These are phyloP conservation scores for Proteles cristata DNA, from an alignment of 2,113 vertebrate species.

Conservation along the genomic window DNA sequence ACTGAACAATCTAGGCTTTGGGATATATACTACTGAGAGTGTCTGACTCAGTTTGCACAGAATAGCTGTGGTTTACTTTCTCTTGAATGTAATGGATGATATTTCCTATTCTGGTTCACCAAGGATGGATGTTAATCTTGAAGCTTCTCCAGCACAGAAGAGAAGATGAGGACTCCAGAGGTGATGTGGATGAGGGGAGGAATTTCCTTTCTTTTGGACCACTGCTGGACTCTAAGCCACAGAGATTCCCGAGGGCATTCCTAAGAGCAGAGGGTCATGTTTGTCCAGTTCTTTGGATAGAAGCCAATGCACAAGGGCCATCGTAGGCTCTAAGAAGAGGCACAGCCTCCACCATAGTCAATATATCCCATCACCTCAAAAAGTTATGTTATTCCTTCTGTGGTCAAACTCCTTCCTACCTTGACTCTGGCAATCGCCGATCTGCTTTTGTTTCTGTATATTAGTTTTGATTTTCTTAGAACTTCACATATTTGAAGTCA, in stretches of 20 bases:
- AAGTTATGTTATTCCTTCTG: background rate
- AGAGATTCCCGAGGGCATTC: background rate
- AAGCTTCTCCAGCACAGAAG: background rate
- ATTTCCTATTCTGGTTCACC: background rate
- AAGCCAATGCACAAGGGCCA: background rate
- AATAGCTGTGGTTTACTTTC: background rate
- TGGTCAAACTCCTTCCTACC: accelerated
- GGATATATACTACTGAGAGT: background rate
- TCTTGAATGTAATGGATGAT: background rate
- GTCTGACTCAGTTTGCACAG: background rate
- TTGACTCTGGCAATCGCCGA: accelerated
- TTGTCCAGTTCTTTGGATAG: background rate
- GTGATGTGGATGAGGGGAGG: accelerated
- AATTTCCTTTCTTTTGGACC: background rate
- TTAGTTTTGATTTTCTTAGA: background rate
- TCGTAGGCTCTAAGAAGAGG: accelerated
- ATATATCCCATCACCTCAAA: accelerated
- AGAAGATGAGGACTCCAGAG: accelerated
- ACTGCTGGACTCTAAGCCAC: no score
- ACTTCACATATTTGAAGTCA: background rate
- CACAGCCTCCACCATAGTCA: accelerated
- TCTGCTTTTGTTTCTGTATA: background rate
- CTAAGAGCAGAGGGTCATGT: background rate
- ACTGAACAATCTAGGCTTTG: background rate
- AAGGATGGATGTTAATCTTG: background rate